Percentiles rank a stretch among this genome's conserved stretches.
Evolutionary conservation across 2,888 invertebrate species (phyloP).

Genomic region (Brassicogethes aeneus): DNA sequence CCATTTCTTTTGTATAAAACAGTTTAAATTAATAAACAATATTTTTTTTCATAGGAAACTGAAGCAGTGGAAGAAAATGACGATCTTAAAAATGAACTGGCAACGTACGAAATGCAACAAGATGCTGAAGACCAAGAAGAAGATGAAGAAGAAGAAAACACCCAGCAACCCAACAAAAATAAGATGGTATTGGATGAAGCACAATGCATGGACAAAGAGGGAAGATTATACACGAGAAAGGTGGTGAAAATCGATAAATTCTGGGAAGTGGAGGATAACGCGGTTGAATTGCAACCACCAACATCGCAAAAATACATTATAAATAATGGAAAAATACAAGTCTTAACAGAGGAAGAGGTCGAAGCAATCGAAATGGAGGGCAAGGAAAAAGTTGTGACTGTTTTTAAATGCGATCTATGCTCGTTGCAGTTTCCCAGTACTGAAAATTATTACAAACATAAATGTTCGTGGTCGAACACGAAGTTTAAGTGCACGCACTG

Average conservation of each 20-base stretch:
- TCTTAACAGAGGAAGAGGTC: constrained; percentile 24
- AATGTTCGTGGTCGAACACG: constrained; percentile 37
- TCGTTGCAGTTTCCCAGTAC: constrained; percentile 40
- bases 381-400: constrained; percentile 25
- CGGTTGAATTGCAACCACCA: constrained; percentile 23
- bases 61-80: no score
- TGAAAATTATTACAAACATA: constrained; percentile 40
- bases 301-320: constrained; percentile 25
- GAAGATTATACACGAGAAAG: constrained; percentile 44
- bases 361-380: constrained; percentile 15
- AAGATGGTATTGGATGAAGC: constrained; percentile 42
- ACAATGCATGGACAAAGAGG: constrained; percentile 44
- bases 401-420: constrained; percentile 44
- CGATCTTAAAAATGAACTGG: no score
- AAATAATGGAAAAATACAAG: constrained; percentile 24
- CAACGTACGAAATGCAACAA: no score
- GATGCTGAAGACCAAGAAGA: constrained; percentile 7
- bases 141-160: constrained; percentile 1
- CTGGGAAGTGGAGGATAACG: constrained; percentile 40
- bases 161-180: constrained; percentile 4
- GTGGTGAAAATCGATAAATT: constrained; percentile 52
- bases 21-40: no score
- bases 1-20: no score
- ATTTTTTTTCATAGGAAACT: no score
- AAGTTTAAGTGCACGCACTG: constrained; percentile 44